Conservation (phyloP, 2,113 vertebrate genomes). For the Datnioides undecimradiatus region DNA sequence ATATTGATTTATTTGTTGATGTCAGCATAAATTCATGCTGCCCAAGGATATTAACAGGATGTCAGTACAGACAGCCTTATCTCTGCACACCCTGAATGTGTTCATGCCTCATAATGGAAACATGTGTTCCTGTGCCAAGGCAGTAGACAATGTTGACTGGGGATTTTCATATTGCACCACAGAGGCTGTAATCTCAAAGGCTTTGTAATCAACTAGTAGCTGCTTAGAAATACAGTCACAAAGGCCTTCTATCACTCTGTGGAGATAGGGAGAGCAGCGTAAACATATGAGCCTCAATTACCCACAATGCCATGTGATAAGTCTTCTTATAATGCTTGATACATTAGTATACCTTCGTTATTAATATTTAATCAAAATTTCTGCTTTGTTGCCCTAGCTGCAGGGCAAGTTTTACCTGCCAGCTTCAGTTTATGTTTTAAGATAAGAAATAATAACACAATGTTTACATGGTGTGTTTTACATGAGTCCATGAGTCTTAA, state of each 20-base stretch:
- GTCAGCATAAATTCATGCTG: conserved; percentile 5
- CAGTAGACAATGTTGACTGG: conserved; percentile 13
- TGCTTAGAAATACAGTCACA: conserved; percentile 22
- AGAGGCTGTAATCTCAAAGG: conserved; percentile 28
- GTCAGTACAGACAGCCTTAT: conserved; percentile 35
- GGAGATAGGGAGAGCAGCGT: background rate
- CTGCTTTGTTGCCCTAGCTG: background rate
- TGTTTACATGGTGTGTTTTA: background rate
- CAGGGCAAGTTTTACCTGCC: background rate
- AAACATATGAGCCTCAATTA: conserved; percentile 12
- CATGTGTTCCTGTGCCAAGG: background rate
- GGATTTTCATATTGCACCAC: conserved; percentile 17
- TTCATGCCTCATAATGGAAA: conserved; percentile 20
- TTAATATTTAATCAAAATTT: conserved; percentile 6
- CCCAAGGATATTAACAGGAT: conserved; percentile 37
- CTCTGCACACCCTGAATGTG: conserved; percentile 7
- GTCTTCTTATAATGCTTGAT: background rate
- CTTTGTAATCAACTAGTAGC: conserved; percentile 28
- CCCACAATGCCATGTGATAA: background rate
- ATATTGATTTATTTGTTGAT: conserved; percentile 18
- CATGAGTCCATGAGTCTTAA: background rate
- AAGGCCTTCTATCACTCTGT: conserved; percentile 28
- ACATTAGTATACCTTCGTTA: background rate
- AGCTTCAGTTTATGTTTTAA: background rate
- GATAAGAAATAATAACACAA: too few species aligned